These are phyloP conservation scores for Macrotis lagotis DNA, from an alignment of 2,113 vertebrate genomes.

Conservation along the genomic window DNA sequence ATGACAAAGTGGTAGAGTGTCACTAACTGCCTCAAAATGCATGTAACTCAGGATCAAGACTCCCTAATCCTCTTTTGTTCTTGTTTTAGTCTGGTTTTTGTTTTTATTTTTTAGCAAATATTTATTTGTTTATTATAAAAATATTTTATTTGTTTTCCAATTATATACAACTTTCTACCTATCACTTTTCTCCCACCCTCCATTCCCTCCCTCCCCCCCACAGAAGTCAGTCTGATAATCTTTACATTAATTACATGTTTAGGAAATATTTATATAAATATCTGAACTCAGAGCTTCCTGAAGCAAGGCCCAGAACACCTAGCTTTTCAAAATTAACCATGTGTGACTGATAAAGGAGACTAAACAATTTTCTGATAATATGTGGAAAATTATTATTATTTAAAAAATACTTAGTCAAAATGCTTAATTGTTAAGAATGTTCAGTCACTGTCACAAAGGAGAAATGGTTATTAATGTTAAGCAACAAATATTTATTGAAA, in stretches of 20 bases:
- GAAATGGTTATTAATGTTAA: not conserved
- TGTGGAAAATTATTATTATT: not conserved
- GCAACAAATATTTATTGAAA: not conserved
- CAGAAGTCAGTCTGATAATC: too few relatives aligned
- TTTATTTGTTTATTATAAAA: too few relatives aligned
- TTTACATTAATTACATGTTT: too few relatives aligned
- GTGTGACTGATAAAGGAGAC: not conserved
- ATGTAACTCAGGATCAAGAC: not conserved
- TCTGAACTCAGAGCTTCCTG: not conserved
- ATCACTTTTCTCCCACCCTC: too few relatives aligned
- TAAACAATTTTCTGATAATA: not conserved
- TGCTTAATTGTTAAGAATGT: not conserved
- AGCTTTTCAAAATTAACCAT: not conserved
- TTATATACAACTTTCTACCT: too few relatives aligned
- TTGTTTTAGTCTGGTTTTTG: not conserved
- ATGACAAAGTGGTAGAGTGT: not conserved
- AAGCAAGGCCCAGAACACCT: not conserved
- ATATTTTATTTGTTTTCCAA: too few relatives aligned
- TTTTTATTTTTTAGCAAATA: not conserved
- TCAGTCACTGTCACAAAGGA: not conserved
- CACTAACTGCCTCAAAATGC: not conserved
- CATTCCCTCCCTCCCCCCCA: too few relatives aligned
- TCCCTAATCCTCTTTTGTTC: not conserved
- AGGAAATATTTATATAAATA: not conserved
- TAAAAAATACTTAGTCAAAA: not conserved